These are phyloP conservation scores for Leptopilina syphax DNA, from an alignment of 2,888 invertebrate species.

Conservation along the genomic window DNA sequence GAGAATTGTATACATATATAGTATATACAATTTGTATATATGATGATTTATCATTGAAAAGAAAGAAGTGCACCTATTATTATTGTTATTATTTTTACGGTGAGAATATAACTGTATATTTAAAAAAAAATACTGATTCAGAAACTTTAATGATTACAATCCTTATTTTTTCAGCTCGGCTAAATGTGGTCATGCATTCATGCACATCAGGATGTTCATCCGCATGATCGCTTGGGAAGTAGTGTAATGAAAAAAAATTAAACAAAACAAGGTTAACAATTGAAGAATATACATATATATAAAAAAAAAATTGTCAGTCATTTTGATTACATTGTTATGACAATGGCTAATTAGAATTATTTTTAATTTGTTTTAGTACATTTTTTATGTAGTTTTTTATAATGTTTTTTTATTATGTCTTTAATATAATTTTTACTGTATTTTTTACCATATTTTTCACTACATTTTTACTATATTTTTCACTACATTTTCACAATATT, in stretches of 20 bases:
- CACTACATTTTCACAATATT: no score
- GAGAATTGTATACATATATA: no score
- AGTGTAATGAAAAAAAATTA: neutral
- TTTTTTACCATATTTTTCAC: no score
- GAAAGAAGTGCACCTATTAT: neutral
- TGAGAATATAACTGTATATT: conserved; percentile 10
- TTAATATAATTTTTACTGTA: no score
- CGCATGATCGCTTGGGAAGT: conserved; percentile 21
- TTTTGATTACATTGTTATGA: neutral
- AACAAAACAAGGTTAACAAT: conserved; percentile 5
- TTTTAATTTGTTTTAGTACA: no score
- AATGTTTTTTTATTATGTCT: no score
- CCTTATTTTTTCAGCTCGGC: conserved; percentile 4
- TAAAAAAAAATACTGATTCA: neutral
- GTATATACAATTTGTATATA: neutral
- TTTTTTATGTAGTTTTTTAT: no score
- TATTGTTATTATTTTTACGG: neutral
- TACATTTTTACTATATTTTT: no score
- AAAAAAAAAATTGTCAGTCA: neutral
- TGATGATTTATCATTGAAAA: neutral
- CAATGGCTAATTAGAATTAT: neutral
- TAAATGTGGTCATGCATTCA: conserved; percentile 34
- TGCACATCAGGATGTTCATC: conserved; percentile 26
- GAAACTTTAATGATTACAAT: conserved; percentile 1
- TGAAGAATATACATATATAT: neutral